Evolutionary conservation across 2,888 invertebrate genomes (phyloP).

Genomic region (Tipula helvola): DNA sequence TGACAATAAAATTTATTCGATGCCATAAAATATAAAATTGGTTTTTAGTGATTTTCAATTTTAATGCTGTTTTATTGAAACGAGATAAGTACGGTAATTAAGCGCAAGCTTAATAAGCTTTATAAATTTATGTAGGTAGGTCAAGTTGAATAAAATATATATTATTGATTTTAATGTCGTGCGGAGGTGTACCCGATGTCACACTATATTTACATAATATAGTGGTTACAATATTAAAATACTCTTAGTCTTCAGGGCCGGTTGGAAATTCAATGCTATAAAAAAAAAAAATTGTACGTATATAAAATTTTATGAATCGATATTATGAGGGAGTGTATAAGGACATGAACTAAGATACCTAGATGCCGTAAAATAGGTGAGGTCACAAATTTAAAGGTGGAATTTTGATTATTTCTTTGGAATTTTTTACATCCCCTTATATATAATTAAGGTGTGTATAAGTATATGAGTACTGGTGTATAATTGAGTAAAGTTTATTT

Average conservation of each 20-base stretch:
- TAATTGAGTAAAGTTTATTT: neutral
- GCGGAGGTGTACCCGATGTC: neutral
- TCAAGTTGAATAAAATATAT: neutral
- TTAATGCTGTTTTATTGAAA: neutral
- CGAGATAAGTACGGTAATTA: neutral
- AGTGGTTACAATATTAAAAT: neutral
- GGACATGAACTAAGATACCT: neutral
- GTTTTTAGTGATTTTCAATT: too few species aligned
- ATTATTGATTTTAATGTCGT: neutral
- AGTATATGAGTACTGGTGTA: neutral
- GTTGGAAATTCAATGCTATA: neutral
- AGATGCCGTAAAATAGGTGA: neutral
- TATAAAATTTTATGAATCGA: neutral
- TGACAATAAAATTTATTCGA: neutral
- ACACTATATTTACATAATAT: neutral
- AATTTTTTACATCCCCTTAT: neutral
- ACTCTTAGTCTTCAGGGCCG: neutral
- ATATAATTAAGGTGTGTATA: neutral
- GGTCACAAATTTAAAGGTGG: neutral
- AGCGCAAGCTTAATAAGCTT: neutral
- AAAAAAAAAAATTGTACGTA: neutral
- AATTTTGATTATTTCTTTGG: neutral
- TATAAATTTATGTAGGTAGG: neutral
- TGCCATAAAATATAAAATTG: neutral
- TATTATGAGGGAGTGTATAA: neutral